Base-by-base conservation (phyloP, 2,113 vertebrate genomes). In the Narcine bancroftii region DNA sequence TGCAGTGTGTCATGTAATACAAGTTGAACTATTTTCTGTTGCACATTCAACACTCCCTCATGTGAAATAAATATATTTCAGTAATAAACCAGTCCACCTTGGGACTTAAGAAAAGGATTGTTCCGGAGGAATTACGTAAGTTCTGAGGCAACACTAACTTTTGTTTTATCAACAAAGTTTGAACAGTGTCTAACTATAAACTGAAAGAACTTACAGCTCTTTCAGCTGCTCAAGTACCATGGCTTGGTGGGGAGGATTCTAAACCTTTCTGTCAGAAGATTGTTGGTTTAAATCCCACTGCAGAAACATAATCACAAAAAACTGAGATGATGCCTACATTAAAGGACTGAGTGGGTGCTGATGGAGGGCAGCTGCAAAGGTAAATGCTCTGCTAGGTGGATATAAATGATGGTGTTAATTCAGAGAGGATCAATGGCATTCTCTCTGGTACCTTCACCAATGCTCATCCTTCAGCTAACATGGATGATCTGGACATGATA, bases 31-130 rank as follows among this genome's bases (percentile, higher is more conserved):
- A 11, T 56, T 85, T 85, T 56, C 81, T 85, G 81, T 17, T 56
- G 50, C 81, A 56, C 26, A n/a, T 56, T 85, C 50, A 85, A 85
- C 53, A 85, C 50, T 85, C 81, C 50, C 81, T 85, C 13, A n/a
- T 85, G 81, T 56, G 9, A 85, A 85, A 85, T 85, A 85, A 85
- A 85, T n/a, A 60, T 36, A 85, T 60, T 85, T 60, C 5, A 36
- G 50, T 50, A 56, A 60, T 60, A 60, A 85, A 85, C 4, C 81
- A 56, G 50, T 56, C 13, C 33, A 60, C 50, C 81, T 5, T 85
- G 81, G 81, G 33, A 85, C 33, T 53, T 85, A 0, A 85, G 81
- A 36, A 56, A 60, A 85, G 9, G 60, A 85, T 85, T 36, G 50
- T 3, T 56, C 36, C 50, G n/a, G 33, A 85, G 50, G 76, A 85